Conservation (phyloP, 2,113 vertebrate species). For the Rhegmatorhina hoffmannsi region DNA sequence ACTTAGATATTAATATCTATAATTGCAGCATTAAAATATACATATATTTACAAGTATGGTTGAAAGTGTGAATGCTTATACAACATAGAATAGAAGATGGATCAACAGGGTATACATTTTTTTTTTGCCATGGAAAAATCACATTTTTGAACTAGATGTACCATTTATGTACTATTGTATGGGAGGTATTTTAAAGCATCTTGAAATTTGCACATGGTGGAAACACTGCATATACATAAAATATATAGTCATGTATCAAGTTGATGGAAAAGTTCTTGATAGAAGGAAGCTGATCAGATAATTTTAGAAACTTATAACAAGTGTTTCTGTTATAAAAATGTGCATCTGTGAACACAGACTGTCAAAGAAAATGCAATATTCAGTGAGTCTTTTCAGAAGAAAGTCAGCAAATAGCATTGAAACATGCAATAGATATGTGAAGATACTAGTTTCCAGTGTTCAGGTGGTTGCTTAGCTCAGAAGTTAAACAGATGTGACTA, state of each 20-base stretch:
- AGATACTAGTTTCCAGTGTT: not conserved
- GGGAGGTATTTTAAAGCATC: not conserved
- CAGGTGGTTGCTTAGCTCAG: not conserved
- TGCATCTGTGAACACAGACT: not conserved
- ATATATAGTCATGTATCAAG: not conserved
- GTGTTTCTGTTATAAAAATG: not conserved
- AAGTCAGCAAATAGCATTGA: not conserved
- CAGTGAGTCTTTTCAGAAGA: not conserved
- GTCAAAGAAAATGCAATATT: not conserved
- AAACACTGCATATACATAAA: not conserved
- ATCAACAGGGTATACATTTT: not conserved
- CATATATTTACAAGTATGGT: not conserved
- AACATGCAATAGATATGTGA: not conserved
- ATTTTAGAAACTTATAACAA: not conserved
- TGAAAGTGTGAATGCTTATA: not conserved
- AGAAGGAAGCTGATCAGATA: not conserved
- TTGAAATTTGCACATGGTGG: not conserved
- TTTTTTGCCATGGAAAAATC: not conserved
- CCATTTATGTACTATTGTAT: not conserved
- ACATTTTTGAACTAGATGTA: not conserved
- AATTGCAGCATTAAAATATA: not conserved
- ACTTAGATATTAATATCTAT: not conserved
- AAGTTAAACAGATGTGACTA: slow-evolving; percentile 5
- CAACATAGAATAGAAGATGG: not conserved
- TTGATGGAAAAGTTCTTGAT: not conserved